Base-by-base conservation (phyloP, 2,113 vertebrate genomes). In the Pollachius pollachius region DNA sequence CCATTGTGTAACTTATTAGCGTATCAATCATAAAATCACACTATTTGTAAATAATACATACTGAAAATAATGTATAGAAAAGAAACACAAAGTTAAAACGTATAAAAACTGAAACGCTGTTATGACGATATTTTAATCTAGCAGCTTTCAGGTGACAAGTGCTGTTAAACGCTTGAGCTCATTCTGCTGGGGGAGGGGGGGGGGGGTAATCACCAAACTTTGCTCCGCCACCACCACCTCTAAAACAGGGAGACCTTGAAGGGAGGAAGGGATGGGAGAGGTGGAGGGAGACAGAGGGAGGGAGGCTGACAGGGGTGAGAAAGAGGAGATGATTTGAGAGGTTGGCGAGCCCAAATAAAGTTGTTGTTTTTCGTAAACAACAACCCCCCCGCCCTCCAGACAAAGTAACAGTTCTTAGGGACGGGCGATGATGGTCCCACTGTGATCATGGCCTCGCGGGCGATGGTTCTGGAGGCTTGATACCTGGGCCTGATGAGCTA, bases 401-500 rank as follows among this genome's bases (percentile, higher is more conserved):
- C 65, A 85, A 87, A 88, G 71, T 88, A 81, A 88, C 84, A 87
- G 87, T 86, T 82, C 79, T 69, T 27, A 8, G 37, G 63, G 27
- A 79, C 73, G 30, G 70, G 64, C 74, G 70, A 72, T 68, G 61
- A 81, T 84, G 70, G 25, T 30, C 75, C 27, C 71, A 73, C 41
- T 78, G 81, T 6, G 37, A 41, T 41, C 81, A 81, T 72, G 83
- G 87, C 89, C 77, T 34, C 70, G 60, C 74, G 89, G 77, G 57
- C 75, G 89, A 77, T 79, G 82, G 71, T 78, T 69, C 82, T 74
- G 75, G 48, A 71, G 70, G 61, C 81, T 75, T 82, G 71, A 41
- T 90, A 90, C 87, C 86, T 90, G 86, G 81, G 86, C 64, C 61
- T 66, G 73, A 82, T 76, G 79, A 85, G 81, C 65, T 67, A 68